phyloP scores from a whole-genome alignment of 2,113 vertebrate genomes.

The Agapornis roseicollis region DNA sequence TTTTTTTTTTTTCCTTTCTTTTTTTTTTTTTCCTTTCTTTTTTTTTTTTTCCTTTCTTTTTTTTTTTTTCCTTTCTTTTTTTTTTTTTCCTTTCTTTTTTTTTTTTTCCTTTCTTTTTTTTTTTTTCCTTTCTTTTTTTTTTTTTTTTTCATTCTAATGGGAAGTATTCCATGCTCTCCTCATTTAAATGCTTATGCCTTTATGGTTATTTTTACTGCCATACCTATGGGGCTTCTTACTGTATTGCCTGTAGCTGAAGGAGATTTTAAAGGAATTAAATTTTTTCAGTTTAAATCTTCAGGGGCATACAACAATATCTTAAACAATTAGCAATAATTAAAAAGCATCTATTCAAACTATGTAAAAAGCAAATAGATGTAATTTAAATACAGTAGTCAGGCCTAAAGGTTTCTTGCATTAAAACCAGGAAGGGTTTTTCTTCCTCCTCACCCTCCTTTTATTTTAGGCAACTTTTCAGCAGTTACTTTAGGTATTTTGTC shows the following conservation, averaged over 20 bases:
- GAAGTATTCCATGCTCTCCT: conserved; percentile 61
- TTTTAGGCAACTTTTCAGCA: conserved; percentile 21
- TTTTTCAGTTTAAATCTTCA: conserved; percentile 69
- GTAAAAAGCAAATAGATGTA: conserved; percentile 73
- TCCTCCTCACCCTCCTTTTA: neutral
- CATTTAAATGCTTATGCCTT: conserved; percentile 71
- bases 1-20: neutral
- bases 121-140: neutral
- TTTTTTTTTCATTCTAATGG: neutral
- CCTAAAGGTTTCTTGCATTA: conserved; percentile 45
- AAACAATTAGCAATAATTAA: conserved; percentile 81
- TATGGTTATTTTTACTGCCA: conserved; percentile 73
- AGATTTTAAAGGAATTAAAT: conserved; percentile 72
- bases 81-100: conserved; percentile 3
- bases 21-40: neutral
- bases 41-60: neutral
- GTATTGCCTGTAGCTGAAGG: conserved; percentile 66
- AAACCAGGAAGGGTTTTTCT: neutral
- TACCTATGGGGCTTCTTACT: conserved; percentile 73
- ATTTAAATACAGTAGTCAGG: conserved; percentile 67
- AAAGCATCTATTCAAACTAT: conserved; percentile 72
- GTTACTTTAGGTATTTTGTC: neutral
- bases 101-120: neutral
- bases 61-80: neutral
- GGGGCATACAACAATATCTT: conserved; percentile 67